Base-by-base conservation (phyloP, 2,888 invertebrate species). In the Philereme transversata region DNA sequence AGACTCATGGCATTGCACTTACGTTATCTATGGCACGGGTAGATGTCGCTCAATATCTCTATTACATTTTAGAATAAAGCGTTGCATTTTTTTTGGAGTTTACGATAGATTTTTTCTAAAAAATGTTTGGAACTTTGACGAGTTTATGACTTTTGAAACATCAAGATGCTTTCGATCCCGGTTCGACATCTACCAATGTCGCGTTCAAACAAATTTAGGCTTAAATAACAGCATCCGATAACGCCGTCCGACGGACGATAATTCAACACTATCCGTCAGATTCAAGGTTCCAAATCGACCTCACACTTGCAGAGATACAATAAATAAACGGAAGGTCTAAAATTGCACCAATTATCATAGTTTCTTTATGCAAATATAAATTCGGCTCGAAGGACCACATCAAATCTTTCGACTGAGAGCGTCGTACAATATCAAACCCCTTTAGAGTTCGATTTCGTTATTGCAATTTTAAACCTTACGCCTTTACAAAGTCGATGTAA, bases 1-100 rank as follows among this genome's bases (percentile, higher is more conserved):
- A 68, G 68, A 68, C 51, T 55, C 58, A 66, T 68, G 68, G 68
- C 68, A 50, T 60, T 59, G 60, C 62, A 56, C 57, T 62, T 55
- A 57, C 22, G 47, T 50, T 35, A 59, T 4, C 62, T 51, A 54
- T 36, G 57, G 54, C 57, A 34, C 53, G 51, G 62, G 57, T 35
- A 54, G 51, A 57, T 35, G 58, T 58, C 50, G 33, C 38, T 34
- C 11, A 8, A 41, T n/a, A n/a, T 5, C 43, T 48, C 34, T 22
- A 46, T n/a, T 44, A 35, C 7, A 40, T 40, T 46, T n/a, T 54
- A 48, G 34, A 53, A 53, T 36, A 34, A 51, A 60, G 60, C 54
- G 50, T 46, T 51, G 50, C 50, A 5, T 11, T 47, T 62, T 62
- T 62, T 62, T 62, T 57, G 10, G 40, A 36, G 41, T 57, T 61